Percentiles rank a stretch among this genome's conserved stretches.
Evolutionary conservation across 2,888 invertebrate species (phyloP).

Genomic region (Cotesia congregata): DNA sequence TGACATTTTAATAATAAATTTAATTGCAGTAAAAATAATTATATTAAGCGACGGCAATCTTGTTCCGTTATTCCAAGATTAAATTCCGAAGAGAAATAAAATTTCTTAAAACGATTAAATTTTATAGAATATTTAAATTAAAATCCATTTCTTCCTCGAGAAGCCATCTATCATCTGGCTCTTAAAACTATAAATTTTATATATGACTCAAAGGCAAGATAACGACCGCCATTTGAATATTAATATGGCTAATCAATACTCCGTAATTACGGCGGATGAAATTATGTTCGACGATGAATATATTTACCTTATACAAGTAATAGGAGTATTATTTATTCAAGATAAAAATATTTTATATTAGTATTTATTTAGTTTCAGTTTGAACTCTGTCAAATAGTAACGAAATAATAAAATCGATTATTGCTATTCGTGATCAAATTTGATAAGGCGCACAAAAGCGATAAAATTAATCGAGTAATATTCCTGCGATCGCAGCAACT

Average conservation of each 20-base stretch:
- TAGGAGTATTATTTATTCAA: too few species aligned
- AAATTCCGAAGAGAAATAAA: slow-evolving; percentile 21
- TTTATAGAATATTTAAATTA: slow-evolving; percentile 52
- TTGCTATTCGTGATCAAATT: slow-evolving; percentile 30
- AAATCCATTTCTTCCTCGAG: slow-evolving; percentile 25
- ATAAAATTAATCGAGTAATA: slow-evolving; percentile 46
- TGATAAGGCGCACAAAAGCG: slow-evolving; percentile 34
- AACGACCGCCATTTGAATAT: neutral
- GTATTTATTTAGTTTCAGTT: too few species aligned
- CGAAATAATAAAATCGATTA: slow-evolving; percentile 21
- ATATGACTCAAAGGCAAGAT: neutral
- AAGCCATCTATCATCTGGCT: neutral
- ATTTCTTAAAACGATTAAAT: slow-evolving; percentile 54
- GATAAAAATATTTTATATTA: too few species aligned
- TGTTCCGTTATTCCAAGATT: neutral
- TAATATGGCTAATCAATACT: neutral
- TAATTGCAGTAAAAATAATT: neutral
- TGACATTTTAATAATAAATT: too few species aligned
- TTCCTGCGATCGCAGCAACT: slow-evolving; percentile 36
- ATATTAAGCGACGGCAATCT: slow-evolving; percentile 3
- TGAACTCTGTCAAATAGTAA: neutral
- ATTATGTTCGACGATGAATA: neutral
- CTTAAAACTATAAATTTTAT: neutral
- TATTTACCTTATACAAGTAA: too few species aligned
- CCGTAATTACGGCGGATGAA: neutral